Evolutionary conservation across 2,797 vertebrate species (phyloP).

Genomic region (Acestrorhynchus altus): DNA sequence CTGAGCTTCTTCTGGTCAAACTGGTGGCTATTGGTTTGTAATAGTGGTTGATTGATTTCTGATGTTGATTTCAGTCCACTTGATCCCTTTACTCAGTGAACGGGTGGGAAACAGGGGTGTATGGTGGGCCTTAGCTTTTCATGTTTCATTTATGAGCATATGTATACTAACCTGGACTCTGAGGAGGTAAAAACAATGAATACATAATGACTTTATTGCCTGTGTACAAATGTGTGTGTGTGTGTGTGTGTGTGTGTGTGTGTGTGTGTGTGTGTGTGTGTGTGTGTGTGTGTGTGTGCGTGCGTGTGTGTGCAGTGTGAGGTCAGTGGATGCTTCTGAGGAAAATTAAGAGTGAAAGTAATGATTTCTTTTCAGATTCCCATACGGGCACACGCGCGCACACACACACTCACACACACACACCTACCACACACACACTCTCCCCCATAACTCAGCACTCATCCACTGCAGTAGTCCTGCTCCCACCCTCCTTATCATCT

Average conservation of each 20-base stretch:
- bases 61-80: constrained; percentile 3
- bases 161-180: constrained; percentile 26
- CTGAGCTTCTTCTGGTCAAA: not conserved
- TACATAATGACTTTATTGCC: constrained; percentile 27
- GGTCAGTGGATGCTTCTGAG: constrained; percentile 33
- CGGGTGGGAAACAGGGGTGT: not conserved
- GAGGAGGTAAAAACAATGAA: constrained; percentile 36
- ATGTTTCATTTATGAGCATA: constrained; percentile 37
- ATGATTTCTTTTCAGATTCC: constrained; percentile 68
- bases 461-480: constrained; percentile 37
- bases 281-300: no score
- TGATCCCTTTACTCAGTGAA: constrained; percentile 14
- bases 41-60: not conserved
- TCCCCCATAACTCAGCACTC: constrained; percentile 38
- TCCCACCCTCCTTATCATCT: constrained; percentile 32
- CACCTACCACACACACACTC: constrained; percentile 56
- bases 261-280: not conserved
- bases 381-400: constrained; percentile 69
- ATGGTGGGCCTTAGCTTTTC: constrained; percentile 11
- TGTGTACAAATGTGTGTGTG: no score
- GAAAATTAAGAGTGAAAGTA: constrained; percentile 61
- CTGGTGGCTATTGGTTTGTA: not conserved
- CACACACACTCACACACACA: constrained; percentile 30
- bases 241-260: not conserved
- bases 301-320: constrained; percentile 14